Percentiles rank a stretch among this genome's conserved stretches.
Conservation (phyloP, 1,140 invertebrate species). For the Lysiphlebus fabarum region DNA sequence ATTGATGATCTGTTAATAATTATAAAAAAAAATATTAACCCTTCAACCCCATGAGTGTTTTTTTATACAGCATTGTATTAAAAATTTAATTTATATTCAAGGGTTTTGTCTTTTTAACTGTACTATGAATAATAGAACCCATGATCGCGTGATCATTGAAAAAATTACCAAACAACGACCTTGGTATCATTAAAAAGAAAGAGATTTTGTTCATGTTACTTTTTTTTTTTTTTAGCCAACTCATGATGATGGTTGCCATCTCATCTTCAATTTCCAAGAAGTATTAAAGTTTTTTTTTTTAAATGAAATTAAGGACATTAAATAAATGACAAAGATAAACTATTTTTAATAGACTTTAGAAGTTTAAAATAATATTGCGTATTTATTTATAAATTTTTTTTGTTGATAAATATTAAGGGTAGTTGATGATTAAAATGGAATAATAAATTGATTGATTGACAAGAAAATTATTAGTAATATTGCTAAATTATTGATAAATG, state of each 20-base stretch:
- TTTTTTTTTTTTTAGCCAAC: conserved; percentile 9
- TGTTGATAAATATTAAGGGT: too few species aligned
- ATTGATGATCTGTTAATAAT: too few species aligned
- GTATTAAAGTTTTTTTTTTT: background rate
- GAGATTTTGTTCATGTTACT: conserved; percentile 35
- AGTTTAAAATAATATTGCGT: background rate
- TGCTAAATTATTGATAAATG: too few species aligned
- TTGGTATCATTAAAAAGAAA: conserved; percentile 35
- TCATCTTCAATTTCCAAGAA: conserved; percentile 16
- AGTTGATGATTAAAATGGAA: background rate
- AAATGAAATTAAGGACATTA: conserved; percentile 18
- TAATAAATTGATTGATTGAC: background rate
- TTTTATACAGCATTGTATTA: too few species aligned
- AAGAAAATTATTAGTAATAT: too few species aligned
- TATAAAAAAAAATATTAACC: too few species aligned
- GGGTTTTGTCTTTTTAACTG: too few species aligned
- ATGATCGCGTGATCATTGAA: conserved; percentile 41
- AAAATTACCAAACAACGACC: conserved; percentile 34
- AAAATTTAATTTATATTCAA: too few species aligned
- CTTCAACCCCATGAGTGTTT: too few species aligned
- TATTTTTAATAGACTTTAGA: conserved; percentile 13
- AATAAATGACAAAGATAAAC: conserved; percentile 10
- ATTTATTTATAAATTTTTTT: background rate
- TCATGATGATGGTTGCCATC: background rate
- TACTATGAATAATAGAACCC: too few species aligned